phyloP scores from a whole-genome alignment of 2,888 invertebrate species.

The Sclerodermus sp. region DNA sequence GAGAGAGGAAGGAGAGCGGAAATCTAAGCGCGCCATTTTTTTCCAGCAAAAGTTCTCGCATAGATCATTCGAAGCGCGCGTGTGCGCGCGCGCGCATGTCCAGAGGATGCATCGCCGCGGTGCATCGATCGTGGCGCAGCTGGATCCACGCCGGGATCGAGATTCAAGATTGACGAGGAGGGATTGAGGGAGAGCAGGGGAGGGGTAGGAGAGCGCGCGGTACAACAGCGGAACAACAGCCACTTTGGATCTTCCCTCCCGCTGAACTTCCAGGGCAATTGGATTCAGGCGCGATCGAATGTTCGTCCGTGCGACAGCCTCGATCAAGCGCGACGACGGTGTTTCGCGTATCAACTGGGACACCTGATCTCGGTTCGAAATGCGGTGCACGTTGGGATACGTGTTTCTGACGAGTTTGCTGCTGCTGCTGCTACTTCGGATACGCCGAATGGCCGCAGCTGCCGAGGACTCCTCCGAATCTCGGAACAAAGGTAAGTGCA shows the following conservation, averaged over 20 bases:
- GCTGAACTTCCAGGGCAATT: conserved; percentile 5
- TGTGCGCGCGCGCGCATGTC: too few relatives aligned
- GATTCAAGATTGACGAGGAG: conserved; percentile 5
- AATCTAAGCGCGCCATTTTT: too few relatives aligned
- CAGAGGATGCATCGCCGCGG: too few relatives aligned
- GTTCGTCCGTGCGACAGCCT: conserved; percentile 16
- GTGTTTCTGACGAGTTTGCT: conserved; percentile 49
- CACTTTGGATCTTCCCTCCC: conserved; percentile 2
- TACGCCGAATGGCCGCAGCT: conserved; percentile 28
- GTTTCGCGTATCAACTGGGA: conserved; percentile 30
- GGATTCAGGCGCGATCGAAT: conserved; percentile 24
- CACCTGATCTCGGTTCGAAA: conserved; percentile 40
- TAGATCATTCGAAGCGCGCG: too few relatives aligned
- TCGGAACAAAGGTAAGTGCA: conserved; percentile 49
- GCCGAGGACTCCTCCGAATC: conserved; percentile 43
- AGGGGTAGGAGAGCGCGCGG: not conserved
- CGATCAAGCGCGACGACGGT: conserved; percentile 16
- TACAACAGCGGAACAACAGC: not conserved
- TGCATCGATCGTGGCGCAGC: too few relatives aligned
- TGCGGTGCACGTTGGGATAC: conserved; percentile 47
- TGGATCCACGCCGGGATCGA: conserved; percentile 3
- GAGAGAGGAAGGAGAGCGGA: too few relatives aligned
- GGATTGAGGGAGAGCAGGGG: not conserved
- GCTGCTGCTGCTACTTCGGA: conserved; percentile 27
- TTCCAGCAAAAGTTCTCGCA: too few relatives aligned